A percentile compares a stretch with the other conserved stretches of the same genome.
These are phyloP conservation scores for Morpho achilles DNA, from an alignment of 2,888 invertebrate genomes.

Conservation along the genomic window DNA sequence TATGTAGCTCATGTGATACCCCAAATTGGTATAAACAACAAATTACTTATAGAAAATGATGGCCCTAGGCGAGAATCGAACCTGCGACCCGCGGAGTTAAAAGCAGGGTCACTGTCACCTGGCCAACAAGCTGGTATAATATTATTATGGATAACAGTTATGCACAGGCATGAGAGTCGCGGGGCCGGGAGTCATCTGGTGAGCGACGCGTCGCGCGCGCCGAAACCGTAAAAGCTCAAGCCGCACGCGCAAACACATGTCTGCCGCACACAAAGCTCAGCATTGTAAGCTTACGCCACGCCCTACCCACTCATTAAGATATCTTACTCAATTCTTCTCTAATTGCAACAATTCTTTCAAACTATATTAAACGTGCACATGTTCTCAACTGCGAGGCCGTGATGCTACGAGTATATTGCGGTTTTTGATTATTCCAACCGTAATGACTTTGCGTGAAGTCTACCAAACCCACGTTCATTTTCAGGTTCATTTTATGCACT, in stretches of 20 bases:
- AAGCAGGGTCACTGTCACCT: no score
- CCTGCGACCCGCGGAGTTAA: no score
- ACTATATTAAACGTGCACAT: slow-evolving; percentile 62
- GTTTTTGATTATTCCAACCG: slow-evolving; percentile 61
- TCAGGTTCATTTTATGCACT: slow-evolving; percentile 32
- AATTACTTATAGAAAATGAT: no score
- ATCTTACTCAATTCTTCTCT: slow-evolving; percentile 45
- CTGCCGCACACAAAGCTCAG: slow-evolving; percentile 33
- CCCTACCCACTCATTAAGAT: slow-evolving; percentile 46
- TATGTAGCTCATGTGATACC: no score
- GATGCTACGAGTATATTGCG: slow-evolving; percentile 47
- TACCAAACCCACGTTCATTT: slow-evolving; percentile 35
- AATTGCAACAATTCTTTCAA: slow-evolving; percentile 57
- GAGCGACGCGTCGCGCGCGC: slow-evolving; percentile 42
- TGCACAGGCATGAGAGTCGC: slow-evolving; percentile 23
- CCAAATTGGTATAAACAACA: no score
- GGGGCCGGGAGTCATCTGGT: slow-evolving; percentile 56
- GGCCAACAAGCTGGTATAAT: no score
- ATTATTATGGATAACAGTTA: no score
- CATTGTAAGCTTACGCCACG: slow-evolving; percentile 33
- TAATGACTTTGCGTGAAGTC: slow-evolving; percentile 47
- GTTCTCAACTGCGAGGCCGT: slow-evolving; percentile 53
- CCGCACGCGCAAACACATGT: slow-evolving; percentile 38
- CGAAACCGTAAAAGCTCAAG: slow-evolving; percentile 71
- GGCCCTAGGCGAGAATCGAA: no score